Evolutionary conservation across 2,797 vertebrate species (phyloP), one percentile per base, ranked within the genome.

Genomic region (Premnoplex brunnescens): DNA sequence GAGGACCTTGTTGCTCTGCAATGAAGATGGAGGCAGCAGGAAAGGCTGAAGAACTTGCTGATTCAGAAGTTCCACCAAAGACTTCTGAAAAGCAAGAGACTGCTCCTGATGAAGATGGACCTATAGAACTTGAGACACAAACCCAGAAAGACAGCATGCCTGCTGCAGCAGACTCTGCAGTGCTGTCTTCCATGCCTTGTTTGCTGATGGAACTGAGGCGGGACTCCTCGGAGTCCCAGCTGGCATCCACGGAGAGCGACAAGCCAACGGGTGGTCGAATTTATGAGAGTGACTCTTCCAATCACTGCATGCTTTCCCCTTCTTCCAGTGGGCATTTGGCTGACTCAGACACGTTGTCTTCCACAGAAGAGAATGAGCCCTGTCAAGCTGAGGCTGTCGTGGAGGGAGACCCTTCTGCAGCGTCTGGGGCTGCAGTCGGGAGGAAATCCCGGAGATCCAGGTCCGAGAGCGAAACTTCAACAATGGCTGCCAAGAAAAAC

Each of bases 401-500:
- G 44, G 98, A 98, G 85, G 98, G 98, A 75, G 98, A 98, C 80
- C 93, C 98, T 63, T 98, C 98, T 23, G 97, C 92, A 0, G 89
- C 93, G 12, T 98, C 98, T 39, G 98, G 96, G 89, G 95, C 98
- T 87, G 67, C 93, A 0, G 91, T 92, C 2, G 99, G 98, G 49
- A 98, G 99, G 72, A 99, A 99, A 96, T 99, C 99, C n/a, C 98
- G 99, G 67, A 98, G 99, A 62, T 99, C 98, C 46, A 98, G 98
- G 72, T 99, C 99, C 0, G 99, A 99, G 93, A 99, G 99, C 30
- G 99, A 99, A 74, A 98, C 98, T 8, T 98, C 98, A 30, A 97
- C 98, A 2, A 99, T 99, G 99, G 99, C 99, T 66, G 99, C 99
- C 76, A 99, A 99, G 98, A 99, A 99, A 97, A 99, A 99, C 91